These are phyloP conservation scores for Nettapus auritus DNA, from an alignment of 2,113 vertebrate species.

Conservation along the genomic window DNA sequence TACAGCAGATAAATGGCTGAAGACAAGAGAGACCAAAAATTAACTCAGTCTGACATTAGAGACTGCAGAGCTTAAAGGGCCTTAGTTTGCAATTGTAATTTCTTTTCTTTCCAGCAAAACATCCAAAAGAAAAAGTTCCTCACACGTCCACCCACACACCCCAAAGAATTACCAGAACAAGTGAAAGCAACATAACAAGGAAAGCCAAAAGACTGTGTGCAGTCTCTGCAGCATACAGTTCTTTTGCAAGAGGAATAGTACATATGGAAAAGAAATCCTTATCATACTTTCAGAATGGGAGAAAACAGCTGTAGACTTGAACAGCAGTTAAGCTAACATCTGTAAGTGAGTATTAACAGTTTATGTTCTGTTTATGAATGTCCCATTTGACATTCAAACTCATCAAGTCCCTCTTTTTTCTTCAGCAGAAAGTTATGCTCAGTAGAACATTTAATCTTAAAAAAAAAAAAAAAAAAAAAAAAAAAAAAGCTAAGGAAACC, in stretches of 20 bases:
- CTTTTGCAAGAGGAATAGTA: background rate
- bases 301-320: background rate
- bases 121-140: background rate
- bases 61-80: background rate
- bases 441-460: background rate
- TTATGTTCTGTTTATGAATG: background rate
- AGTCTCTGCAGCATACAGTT: background rate
- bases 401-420: background rate
- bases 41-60: background rate
- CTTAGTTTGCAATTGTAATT: background rate
- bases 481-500: background rate
- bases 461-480: background rate
- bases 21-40: background rate
- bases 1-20: background rate
- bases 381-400: background rate
- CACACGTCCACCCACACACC: background rate
- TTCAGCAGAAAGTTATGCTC: background rate
- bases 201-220: background rate
- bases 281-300: background rate
- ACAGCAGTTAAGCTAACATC: background rate
- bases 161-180: background rate
- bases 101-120: background rate
- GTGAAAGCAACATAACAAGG: background rate
- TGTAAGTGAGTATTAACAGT: background rate
- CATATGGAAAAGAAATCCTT: background rate